Conservation (phyloP, 2,113 vertebrate species). For the Harpagus bidentatus region DNA sequence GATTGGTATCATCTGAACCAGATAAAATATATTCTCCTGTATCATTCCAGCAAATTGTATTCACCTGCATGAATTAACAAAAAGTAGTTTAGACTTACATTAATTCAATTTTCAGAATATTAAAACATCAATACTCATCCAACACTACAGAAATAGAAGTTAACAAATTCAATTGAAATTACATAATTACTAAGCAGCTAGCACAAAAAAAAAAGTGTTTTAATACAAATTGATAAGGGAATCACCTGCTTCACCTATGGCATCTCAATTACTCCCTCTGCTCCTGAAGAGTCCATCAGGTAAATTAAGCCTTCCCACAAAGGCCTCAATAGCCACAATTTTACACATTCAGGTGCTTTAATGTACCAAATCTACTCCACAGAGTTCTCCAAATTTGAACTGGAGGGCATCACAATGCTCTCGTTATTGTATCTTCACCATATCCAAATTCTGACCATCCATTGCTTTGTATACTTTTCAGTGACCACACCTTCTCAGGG, state of each 20-base stretch:
- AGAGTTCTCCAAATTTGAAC: neutral
- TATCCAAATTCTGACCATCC: neutral
- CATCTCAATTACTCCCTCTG: neutral
- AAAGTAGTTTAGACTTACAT: neutral
- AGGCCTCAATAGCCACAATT: neutral
- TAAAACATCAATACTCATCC: neutral
- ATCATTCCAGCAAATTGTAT: slow-evolving; percentile 98
- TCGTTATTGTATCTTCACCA: neutral
- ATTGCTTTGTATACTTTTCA: neutral
- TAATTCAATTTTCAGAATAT: neutral
- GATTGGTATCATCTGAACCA: slow-evolving; percentile 94
- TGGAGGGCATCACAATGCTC: neutral
- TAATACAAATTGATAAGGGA: slow-evolving; percentile 17
- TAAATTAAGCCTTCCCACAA: neutral
- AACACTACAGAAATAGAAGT: neutral
- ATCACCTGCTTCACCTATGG: neutral
- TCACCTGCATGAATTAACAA: slow-evolving; percentile 81
- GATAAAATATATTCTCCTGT: slow-evolving; percentile 97
- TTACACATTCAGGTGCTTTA: neutral
- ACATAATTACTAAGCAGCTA: neutral
- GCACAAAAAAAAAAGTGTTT: neutral
- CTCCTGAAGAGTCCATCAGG: neutral
- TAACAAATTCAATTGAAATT: neutral
- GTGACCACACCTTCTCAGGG: neutral
- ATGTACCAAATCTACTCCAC: neutral